Evolutionary conservation across 2,888 invertebrate species (phyloP).

Genomic region (Lottia gigantea): DNA sequence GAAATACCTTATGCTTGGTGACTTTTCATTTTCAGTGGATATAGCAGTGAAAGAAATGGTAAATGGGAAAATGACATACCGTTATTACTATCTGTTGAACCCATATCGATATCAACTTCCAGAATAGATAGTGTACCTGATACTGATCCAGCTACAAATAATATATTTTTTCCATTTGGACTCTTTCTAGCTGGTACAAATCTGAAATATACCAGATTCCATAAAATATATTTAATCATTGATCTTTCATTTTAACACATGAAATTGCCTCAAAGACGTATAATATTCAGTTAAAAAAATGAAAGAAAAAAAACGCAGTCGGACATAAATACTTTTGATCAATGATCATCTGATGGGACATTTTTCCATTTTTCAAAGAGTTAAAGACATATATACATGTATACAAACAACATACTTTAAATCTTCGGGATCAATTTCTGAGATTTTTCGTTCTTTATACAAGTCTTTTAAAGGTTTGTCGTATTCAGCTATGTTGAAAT

Average conservation of each 20-base stretch:
- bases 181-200: conserved; percentile 21
- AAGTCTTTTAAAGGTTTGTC: conserved; percentile 32
- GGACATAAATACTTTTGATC: no score
- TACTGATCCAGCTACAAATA: conserved; percentile 27
- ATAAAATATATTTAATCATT: no score
- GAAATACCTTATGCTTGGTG: no score
- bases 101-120: conserved; percentile 5
- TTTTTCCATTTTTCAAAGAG: no score
- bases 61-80: not conserved
- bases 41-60: no score
- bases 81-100: not conserved
- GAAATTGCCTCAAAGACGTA: no score
- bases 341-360: no score
- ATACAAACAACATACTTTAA: conserved; percentile 29
- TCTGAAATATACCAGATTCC: conserved; percentile 9
- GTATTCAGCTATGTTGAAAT: conserved; percentile 22
- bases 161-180: conserved; percentile 20
- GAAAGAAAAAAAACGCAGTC: no score
- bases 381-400: no score
- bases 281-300: no score
- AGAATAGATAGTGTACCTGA: conserved; percentile 28
- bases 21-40: no score
- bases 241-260: no score
- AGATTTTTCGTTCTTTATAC: conserved; percentile 31
- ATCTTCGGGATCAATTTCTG: conserved; percentile 46